These are phyloP conservation scores for Lepidocolaptes lacrymiger DNA, from an alignment of 2,797 vertebrate species.

Conservation along the genomic window DNA sequence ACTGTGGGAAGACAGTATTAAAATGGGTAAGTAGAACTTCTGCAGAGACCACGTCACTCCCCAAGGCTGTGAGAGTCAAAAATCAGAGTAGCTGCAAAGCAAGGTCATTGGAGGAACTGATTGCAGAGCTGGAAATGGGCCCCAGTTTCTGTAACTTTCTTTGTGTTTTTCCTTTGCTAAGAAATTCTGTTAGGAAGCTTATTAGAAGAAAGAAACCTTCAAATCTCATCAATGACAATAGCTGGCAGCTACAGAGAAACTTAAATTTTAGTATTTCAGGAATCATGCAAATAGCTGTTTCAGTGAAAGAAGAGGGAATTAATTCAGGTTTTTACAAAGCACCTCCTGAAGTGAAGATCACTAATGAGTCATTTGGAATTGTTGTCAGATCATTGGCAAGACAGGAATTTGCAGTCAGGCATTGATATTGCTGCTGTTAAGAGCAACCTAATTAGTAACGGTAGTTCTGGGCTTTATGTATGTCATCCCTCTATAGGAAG, in stretches of 20 bases:
- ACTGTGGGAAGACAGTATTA: neutral
- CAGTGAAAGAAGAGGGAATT: neutral
- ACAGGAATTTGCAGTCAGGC: neutral
- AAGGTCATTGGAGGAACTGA: neutral
- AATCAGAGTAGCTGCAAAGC: neutral
- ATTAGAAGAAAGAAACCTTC: neutral
- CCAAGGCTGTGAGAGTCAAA: neutral
- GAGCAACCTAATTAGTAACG: neutral
- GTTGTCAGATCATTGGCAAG: constrained; percentile 26
- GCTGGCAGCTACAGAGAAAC: constrained; percentile 12
- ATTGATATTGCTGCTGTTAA: constrained; percentile 6
- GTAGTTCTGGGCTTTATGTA: neutral
- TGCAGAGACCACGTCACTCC: neutral
- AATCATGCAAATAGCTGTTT: neutral
- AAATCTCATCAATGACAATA: neutral
- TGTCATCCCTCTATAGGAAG: neutral
- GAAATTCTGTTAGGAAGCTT: neutral
- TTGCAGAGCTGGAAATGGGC: neutral
- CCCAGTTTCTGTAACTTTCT: neutral
- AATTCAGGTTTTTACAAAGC: neutral
- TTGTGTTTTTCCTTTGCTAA: neutral
- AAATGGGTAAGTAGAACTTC: neutral
- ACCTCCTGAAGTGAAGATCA: constrained; percentile 27
- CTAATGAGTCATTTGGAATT: constrained; percentile 39
- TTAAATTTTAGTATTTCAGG: neutral